phyloP scores from a whole-genome alignment of 2,797 vertebrate species.

The Echeneis naucrates region DNA sequence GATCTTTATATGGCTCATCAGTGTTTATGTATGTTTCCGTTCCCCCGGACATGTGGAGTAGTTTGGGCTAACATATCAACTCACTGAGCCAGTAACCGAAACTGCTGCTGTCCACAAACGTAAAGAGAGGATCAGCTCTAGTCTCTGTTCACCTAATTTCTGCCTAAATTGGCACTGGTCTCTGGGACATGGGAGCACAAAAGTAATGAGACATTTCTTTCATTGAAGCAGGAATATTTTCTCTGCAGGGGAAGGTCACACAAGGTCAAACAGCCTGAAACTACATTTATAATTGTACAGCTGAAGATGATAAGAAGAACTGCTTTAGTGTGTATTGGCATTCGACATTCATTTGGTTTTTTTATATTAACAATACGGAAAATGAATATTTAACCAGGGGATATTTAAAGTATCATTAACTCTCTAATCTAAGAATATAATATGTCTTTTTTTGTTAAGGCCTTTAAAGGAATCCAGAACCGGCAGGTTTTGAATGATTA shows the following conservation, averaged over 20 bases:
- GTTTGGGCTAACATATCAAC: conserved; percentile 5
- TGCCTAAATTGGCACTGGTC: background rate
- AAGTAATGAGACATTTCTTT: conserved; percentile 5
- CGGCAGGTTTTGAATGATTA: background rate
- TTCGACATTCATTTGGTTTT: no score
- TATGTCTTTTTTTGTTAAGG: no score
- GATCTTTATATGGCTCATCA: conserved; percentile 51
- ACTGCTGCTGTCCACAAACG: background rate
- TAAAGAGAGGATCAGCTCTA: no score
- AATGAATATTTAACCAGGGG: no score
- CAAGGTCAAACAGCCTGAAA: background rate
- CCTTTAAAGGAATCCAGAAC: no score
- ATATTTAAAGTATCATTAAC: no score
- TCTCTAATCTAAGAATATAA: no score
- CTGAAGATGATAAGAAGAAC: background rate
- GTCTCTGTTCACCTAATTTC: background rate
- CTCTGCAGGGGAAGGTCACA: conserved; percentile 11
- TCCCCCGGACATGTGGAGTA: conserved; percentile 2
- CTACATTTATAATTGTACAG: background rate
- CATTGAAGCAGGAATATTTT: conserved; percentile 1
- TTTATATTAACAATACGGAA: no score
- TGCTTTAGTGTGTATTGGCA: background rate
- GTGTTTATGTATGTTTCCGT: conserved; percentile 37
- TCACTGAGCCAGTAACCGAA: conserved; percentile 24
- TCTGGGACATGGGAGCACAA: no score